phyloP scores from a whole-genome alignment of 2,113 vertebrate species.

The Formicarius rufipectus region DNA sequence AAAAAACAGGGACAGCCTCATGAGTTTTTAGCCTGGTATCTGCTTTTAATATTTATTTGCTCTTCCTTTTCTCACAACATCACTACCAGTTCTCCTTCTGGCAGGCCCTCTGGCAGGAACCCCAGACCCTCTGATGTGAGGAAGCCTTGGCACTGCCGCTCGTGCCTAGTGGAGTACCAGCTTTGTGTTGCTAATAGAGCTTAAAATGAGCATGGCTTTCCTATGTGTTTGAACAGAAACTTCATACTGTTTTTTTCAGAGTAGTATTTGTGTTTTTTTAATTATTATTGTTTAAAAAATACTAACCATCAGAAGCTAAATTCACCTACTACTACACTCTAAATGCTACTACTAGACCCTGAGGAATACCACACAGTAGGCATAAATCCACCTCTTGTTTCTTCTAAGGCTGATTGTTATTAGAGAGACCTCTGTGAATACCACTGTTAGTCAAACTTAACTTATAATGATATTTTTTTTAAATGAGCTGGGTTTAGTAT shows the following conservation, averaged over 20 bases:
- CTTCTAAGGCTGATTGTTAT: background rate
- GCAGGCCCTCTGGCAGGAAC: background rate
- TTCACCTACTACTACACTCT: background rate
- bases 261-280: background rate
- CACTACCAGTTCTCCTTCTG: background rate
- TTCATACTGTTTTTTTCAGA: background rate
- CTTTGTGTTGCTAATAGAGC: background rate
- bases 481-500: slow-evolving; percentile 7
- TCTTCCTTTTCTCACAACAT: background rate
- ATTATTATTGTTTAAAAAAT: background rate
- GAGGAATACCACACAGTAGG: background rate
- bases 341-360: background rate
- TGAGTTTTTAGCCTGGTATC: background rate
- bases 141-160: background rate
- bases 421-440: background rate
- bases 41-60: background rate
- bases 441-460: background rate
- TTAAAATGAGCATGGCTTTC: background rate
- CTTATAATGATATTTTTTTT: background rate
- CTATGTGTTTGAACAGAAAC: background rate
- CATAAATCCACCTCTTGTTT: background rate
- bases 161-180: background rate
- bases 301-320: background rate
- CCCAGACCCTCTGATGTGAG: background rate
- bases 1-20: background rate